Evolutionary conservation across 1,140 invertebrate genomes (phyloP).

Genomic region (Psilanteris sp.): DNA sequence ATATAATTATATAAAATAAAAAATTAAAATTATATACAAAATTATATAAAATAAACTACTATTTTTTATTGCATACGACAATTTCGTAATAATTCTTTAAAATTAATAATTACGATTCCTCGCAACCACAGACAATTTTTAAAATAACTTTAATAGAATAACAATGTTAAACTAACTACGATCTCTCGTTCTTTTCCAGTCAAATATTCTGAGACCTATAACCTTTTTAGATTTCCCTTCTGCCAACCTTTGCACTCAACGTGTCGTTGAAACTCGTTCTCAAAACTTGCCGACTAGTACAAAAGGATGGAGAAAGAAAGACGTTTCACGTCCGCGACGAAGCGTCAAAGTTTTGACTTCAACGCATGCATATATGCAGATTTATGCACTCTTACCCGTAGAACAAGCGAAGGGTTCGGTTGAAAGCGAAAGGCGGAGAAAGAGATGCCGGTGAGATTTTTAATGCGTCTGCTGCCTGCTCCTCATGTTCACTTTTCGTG

Average conservation of each 20-base stretch:
- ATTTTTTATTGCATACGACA: too few species aligned
- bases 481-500: slow-evolving; percentile 70
- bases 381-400: slow-evolving; percentile 74
- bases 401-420: slow-evolving; percentile 54
- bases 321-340: slow-evolving; percentile 60
- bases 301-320: slow-evolving; percentile 51
- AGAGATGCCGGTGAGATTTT: slow-evolving; percentile 63
- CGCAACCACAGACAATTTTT: too few species aligned
- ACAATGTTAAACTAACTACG: slow-evolving; percentile 19
- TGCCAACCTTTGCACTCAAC: slow-evolving; percentile 16
- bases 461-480: slow-evolving; percentile 68
- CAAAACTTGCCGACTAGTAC: slow-evolving; percentile 50
- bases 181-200: slow-evolving; percentile 54
- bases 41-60: too few species aligned
- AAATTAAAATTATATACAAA: too few species aligned
- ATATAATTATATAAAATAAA: too few species aligned
- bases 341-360: slow-evolving; percentile 73
- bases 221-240: slow-evolving; percentile 24
- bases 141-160: too few species aligned
- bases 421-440: slow-evolving; percentile 64
- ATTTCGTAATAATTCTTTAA: too few species aligned
- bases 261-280: slow-evolving; percentile 48
- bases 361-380: slow-evolving; percentile 76
- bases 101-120: too few species aligned
- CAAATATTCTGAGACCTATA: slow-evolving; percentile 22